Evolutionary conservation across 2,113 vertebrate genomes (phyloP), one percentile per base, ranked within the genome.

Genomic region (Lutjanus erythropterus): DNA sequence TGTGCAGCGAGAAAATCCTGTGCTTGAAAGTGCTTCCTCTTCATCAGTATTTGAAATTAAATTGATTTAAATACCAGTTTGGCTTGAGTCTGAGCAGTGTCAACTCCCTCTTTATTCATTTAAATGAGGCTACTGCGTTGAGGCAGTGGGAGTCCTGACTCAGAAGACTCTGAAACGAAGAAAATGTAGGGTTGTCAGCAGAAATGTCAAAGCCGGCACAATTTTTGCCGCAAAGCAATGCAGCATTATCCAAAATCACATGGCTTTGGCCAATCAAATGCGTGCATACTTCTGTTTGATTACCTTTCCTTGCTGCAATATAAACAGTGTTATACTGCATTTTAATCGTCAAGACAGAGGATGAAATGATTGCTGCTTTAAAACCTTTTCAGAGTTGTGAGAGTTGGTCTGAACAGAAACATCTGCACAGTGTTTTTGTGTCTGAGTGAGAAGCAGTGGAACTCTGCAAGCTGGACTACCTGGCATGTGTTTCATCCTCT

Each of bases 1-100:
- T 39, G 19, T 27, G 53, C 47, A 37, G 52, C 6, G 53, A 69
- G 47, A 66, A 44, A 41, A 19, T 9, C 3, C 33, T 41, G 19
- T 68, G 55, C 16, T 25, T 74, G 25, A 12, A 44, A 11, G 9
- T 75, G 52, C 78, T 71, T 64, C 11, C 9, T 70, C 19, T 60
- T 23, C 0, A 52, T 53, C 5, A 23, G 6, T 64, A 47, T 56
- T 21, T 5, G 3, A 29, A n/a, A 44, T 27, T 19, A 31, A 65
- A 49, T 58, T 23, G 5, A 53, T 53, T 11, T 10, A 23, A 39
- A 5, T 44, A 5, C 7, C 9, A 0, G 29, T 58, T 21, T 39
- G 6, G 12, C 9, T 29, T 15, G 21, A 46, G 29, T 69, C 52
- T 5, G 9, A n/a, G n/a, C n/a, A n/a, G n/a, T n/a, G n/a, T n/a